A percentile compares a stretch with the other conserved stretches of the same genome.
These are phyloP conservation scores for Agriopis leucophaearia DNA, from an alignment of 2,888 invertebrate species.

Conservation along the genomic window DNA sequence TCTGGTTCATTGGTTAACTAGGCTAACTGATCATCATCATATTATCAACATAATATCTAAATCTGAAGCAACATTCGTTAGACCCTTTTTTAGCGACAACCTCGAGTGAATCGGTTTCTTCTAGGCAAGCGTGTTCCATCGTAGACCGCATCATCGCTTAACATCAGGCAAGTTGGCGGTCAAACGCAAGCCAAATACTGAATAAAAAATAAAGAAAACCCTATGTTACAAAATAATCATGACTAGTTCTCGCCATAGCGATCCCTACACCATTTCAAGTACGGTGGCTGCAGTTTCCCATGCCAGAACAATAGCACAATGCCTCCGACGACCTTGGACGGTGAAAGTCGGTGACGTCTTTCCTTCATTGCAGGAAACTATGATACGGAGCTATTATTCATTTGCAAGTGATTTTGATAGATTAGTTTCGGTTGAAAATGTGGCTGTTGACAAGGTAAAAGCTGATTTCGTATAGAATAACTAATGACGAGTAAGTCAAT, in stretches of 20 bases:
- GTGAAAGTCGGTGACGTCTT: slow-evolving; percentile 53
- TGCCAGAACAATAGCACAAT: slow-evolving; percentile 51
- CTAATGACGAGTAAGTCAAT: neutral
- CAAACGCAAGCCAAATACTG: too few relatives aligned
- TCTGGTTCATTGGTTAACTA: neutral
- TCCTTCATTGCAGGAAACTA: slow-evolving; percentile 36
- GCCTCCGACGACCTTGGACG: slow-evolving; percentile 57
- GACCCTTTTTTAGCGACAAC: neutral
- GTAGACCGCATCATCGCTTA: too few relatives aligned
- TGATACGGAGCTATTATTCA: slow-evolving; percentile 35
- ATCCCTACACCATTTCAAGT: slow-evolving; percentile 4
- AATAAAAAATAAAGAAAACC: too few relatives aligned
- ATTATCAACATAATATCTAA: neutral
- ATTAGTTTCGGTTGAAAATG: slow-evolving; percentile 3
- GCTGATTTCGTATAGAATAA: neutral
- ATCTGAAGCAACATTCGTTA: neutral
- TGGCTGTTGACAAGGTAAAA: neutral
- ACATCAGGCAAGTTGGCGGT: too few relatives aligned
- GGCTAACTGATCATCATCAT: neutral
- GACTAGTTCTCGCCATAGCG: slow-evolving; percentile 3
- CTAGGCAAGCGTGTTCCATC: too few relatives aligned
- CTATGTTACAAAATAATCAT: too few relatives aligned
- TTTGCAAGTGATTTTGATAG: slow-evolving; percentile 22
- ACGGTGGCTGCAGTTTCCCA: slow-evolving; percentile 29
- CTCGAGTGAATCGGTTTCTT: too few relatives aligned